These are phyloP conservation scores for Amblyjoppa proteus DNA, from an alignment of 2,888 invertebrate species.

Conservation along the genomic window DNA sequence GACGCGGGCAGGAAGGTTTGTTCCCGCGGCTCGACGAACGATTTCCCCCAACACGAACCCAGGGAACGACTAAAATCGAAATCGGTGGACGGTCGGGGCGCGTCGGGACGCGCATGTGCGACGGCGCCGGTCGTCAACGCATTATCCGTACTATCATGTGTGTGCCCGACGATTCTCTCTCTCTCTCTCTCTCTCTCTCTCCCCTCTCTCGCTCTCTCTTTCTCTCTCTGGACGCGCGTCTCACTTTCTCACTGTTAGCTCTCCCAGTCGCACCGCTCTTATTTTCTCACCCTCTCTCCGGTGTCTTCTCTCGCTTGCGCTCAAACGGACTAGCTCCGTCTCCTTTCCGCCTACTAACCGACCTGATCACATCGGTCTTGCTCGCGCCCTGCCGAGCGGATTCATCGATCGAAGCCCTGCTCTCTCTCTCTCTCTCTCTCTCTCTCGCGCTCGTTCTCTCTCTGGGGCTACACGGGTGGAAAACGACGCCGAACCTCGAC, in stretches of 20 bases:
- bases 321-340: constrained; percentile 39
- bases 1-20: constrained; percentile 46
- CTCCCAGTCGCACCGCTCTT: constrained; percentile 53
- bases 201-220: constrained; percentile 20
- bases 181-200: constrained; percentile 61
- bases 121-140: constrained; percentile 81
- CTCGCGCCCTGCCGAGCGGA: constrained; percentile 67
- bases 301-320: constrained; percentile 60
- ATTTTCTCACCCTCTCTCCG: constrained; percentile 75
- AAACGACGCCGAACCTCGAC: constrained; percentile 14
- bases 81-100: constrained; percentile 83
- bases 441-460: not conserved
- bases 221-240: constrained; percentile 53
- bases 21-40: constrained; percentile 74
- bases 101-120: constrained; percentile 82
- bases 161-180: constrained; percentile 47
- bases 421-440: not conserved
- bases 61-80: constrained; percentile 85
- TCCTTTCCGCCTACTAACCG: constrained; percentile 76
- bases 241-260: constrained; percentile 24
- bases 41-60: constrained; percentile 83
- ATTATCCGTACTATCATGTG: constrained; percentile 76
- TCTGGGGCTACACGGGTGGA: not conserved
- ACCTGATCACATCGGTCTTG: constrained; percentile 78
- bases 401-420: constrained; percentile 65